These are phyloP conservation scores for Charina bottae DNA, from an alignment of 2,113 vertebrate species.

Conservation along the genomic window DNA sequence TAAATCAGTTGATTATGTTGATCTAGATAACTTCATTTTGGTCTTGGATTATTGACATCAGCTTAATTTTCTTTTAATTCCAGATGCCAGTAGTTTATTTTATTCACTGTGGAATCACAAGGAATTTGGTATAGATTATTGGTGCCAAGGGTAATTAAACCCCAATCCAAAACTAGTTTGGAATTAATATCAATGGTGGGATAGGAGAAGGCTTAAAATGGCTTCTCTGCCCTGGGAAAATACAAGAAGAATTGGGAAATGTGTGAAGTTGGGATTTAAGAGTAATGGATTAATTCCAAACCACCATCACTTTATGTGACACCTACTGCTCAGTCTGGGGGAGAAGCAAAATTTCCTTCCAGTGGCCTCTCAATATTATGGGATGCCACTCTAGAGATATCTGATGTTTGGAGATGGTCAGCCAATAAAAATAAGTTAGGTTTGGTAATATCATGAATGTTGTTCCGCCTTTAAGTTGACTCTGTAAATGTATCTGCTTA, in stretches of 20 bases:
- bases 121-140: neutral
- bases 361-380: neutral
- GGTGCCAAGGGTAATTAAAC: neutral
- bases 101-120: neutral
- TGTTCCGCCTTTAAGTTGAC: neutral
- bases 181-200: neutral
- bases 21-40: neutral
- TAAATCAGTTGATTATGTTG: neutral
- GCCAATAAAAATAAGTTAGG: neutral
- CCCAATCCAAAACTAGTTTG: neutral
- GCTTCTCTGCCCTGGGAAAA: too few species aligned
- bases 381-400: neutral
- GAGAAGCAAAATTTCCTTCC: neutral
- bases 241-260: slow-evolving; percentile 36
- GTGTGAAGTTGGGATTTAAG: slow-evolving; percentile 44
- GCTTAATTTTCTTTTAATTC: neutral
- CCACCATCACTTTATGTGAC: neutral
- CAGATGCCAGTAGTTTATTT: neutral
- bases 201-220: too few species aligned
- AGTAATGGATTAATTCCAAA: neutral
- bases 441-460: slow-evolving; percentile 52
- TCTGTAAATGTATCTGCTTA: neutral
- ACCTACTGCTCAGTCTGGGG: neutral
- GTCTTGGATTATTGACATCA: neutral
- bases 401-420: neutral